Percentiles rank a stretch among this genome's conserved stretches.
These are phyloP conservation scores for Propithecus deckenii DNA, from an alignment of 2,797 vertebrate genomes.

Conservation along the genomic window DNA sequence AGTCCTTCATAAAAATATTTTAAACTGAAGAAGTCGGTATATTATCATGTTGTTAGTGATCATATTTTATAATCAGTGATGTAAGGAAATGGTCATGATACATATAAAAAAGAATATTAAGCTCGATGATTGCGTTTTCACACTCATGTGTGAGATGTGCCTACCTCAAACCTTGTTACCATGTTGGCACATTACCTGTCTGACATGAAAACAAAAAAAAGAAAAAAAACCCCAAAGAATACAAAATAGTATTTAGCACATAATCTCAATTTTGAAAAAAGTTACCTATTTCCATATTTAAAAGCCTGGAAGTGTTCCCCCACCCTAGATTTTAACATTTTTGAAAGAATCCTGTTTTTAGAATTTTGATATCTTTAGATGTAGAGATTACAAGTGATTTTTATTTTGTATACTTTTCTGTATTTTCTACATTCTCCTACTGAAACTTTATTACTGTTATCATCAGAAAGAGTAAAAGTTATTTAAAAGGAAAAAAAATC, in stretches of 20 bases:
- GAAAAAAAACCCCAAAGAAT: not conserved
- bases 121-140: not conserved
- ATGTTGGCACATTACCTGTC: not conserved
- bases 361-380: not conserved
- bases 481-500: constrained; percentile 39
- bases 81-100: not conserved
- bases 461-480: not conserved
- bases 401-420: not conserved
- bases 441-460: constrained; percentile 30
- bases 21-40: not conserved
- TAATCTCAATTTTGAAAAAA: constrained; percentile 40
- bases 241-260: constrained; percentile 9
- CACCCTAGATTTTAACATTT: not conserved
- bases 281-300: not conserved
- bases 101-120: not conserved
- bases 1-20: not conserved
- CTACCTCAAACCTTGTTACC: not conserved
- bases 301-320: not conserved
- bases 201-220: not conserved
- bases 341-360: not conserved
- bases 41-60: not conserved
- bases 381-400: not conserved
- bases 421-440: not conserved
- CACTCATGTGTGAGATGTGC: not conserved
- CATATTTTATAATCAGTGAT: not conserved